Conservation (phyloP, 2,888 invertebrate genomes). For the Noctua comes region DNA sequence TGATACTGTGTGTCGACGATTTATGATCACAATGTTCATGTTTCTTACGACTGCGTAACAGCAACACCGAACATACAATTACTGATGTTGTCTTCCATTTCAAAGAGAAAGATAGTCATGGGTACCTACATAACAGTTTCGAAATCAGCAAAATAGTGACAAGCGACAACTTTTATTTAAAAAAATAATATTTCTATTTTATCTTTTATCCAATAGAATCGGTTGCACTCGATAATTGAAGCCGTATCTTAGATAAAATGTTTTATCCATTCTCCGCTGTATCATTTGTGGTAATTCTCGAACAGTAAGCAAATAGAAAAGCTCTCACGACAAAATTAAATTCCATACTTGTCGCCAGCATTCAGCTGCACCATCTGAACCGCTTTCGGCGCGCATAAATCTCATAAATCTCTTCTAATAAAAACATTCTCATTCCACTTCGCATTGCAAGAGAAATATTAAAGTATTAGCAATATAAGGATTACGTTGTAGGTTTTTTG, state of each 20-base stretch:
- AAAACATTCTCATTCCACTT: conserved; percentile 74
- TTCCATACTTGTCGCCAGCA: conserved; percentile 78
- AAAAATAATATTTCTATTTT: neutral
- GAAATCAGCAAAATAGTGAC: neutral
- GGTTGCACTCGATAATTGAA: conserved; percentile 9
- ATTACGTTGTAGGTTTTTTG: conserved; percentile 15
- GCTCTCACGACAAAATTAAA: conserved; percentile 77
- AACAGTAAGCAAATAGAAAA: conserved; percentile 62
- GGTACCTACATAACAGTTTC: too few species aligned
- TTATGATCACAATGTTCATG: neutral
- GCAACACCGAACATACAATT: neutral
- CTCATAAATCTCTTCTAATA: conserved; percentile 75
- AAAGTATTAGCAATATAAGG: conserved; percentile 62
- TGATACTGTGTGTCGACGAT: neutral
- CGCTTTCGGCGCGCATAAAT: conserved; percentile 73
- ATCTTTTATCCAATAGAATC: neutral
- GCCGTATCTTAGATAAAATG: conserved; percentile 27
- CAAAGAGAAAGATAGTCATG: neutral
- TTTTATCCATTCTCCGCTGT: conserved; percentile 32
- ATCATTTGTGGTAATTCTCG: conserved; percentile 51
- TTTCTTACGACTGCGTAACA: neutral
- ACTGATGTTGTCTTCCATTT: neutral
- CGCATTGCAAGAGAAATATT: conserved; percentile 68
- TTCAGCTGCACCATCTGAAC: conserved; percentile 75
- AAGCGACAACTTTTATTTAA: neutral